Conservation (phyloP, 2,113 vertebrate species). For the Cryptomyrus ogoouensis region DNA sequence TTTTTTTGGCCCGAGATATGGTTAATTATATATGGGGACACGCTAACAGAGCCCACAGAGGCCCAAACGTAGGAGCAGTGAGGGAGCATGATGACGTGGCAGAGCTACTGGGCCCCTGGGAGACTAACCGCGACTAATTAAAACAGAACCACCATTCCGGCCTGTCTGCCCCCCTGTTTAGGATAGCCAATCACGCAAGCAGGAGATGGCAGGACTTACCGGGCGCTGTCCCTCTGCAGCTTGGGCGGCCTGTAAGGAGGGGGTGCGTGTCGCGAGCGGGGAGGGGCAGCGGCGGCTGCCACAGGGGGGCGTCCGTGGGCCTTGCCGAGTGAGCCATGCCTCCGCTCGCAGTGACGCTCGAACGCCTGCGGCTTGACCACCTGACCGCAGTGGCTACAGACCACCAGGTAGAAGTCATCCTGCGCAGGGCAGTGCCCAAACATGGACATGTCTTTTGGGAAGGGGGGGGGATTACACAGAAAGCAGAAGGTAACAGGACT, state of each 20-base stretch:
- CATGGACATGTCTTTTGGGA: constrained; percentile 80
- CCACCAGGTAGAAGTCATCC: constrained; percentile 91
- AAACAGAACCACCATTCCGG: background rate
- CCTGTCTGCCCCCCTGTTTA: background rate
- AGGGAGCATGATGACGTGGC: background rate
- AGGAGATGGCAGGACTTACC: constrained; percentile 53
- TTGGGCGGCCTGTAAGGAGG: constrained; percentile 49
- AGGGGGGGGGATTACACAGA: background rate
- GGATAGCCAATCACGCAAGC: background rate
- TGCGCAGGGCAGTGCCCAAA: constrained; percentile 89
- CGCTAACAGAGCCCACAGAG: background rate
- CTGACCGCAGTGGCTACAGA: constrained; percentile 88
- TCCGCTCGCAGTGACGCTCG: constrained; percentile 87
- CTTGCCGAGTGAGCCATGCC: constrained; percentile 79
- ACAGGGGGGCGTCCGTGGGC: constrained; percentile 66
- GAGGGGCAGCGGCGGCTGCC: constrained; percentile 58
- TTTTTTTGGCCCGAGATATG: background rate
- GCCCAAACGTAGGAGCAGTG: background rate
- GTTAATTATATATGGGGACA: background rate
- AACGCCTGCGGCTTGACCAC: constrained; percentile 94
- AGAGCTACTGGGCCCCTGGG: background rate
- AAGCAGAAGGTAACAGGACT: background rate
- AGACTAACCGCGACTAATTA: background rate
- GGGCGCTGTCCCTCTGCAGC: constrained; percentile 70
- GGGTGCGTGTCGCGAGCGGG: constrained; percentile 68